Conservation (phyloP, 1,140 invertebrate species). For the Lethocerus indicus region DNA sequence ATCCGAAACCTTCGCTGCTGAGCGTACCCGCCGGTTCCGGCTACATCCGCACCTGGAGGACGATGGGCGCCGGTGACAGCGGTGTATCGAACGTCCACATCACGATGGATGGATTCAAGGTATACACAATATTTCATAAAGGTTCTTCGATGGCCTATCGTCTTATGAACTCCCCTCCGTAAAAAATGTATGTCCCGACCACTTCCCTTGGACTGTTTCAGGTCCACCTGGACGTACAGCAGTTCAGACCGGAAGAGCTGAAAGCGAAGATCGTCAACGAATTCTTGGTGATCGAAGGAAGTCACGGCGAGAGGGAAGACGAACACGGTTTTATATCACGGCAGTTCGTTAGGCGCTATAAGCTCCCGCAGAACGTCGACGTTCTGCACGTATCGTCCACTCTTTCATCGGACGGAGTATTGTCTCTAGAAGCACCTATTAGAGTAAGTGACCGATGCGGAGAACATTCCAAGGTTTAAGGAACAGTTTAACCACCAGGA, state of each 20-base stretch:
- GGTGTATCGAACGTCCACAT: constrained; percentile 2
- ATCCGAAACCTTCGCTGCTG: background rate
- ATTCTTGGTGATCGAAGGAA: constrained; percentile 46
- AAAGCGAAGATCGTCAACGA: constrained; percentile 49
- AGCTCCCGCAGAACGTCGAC: constrained; percentile 40
- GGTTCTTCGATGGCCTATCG: too few species aligned
- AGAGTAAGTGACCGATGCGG: too few species aligned
- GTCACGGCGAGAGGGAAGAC: constrained; percentile 46
- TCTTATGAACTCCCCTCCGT: too few species aligned
- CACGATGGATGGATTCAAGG: constrained; percentile 21
- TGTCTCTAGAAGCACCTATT: constrained; percentile 41
- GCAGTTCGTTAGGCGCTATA: constrained; percentile 43
- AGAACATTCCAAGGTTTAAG: too few species aligned
- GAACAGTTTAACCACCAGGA: too few species aligned
- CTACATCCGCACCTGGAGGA: constrained; percentile 9
- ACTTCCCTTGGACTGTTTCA: too few species aligned
- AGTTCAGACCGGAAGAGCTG: constrained; percentile 66
- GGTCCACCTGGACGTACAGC: constrained; percentile 54
- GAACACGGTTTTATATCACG: constrained; percentile 41
- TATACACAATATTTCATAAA: too few species aligned
- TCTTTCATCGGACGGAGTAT: constrained; percentile 40
- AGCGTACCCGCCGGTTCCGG: constrained; percentile 2
- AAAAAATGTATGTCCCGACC: too few species aligned
- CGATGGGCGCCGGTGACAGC: background rate
- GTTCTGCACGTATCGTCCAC: constrained; percentile 35